A percentile compares a stretch with the other conserved stretches of the same genome.
Conservation (phyloP, 2,113 vertebrate species). For the Coracopsis vasa region DNA sequence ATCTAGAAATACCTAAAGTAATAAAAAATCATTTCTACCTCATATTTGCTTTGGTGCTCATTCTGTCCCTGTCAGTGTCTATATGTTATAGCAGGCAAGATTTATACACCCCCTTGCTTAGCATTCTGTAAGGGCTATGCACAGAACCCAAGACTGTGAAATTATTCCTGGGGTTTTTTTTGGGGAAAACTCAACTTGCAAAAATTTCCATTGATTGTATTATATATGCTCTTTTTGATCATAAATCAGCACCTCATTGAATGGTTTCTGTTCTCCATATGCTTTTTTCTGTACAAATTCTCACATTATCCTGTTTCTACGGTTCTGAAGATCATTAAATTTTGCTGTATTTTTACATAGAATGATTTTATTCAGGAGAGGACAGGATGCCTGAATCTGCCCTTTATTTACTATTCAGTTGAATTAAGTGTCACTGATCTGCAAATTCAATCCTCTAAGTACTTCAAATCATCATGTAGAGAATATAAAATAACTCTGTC, state of each 20-base stretch:
- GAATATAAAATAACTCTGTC: background rate
- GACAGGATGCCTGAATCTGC: background rate
- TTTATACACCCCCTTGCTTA: constrained; percentile 60
- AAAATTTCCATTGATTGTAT: background rate
- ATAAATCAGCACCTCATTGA: background rate
- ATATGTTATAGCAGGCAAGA: constrained; percentile 50
- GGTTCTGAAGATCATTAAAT: background rate
- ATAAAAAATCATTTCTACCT: constrained; percentile 80
- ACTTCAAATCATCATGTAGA: background rate
- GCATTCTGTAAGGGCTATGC: constrained; percentile 25
- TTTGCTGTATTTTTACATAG: background rate
- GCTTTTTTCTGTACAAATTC: background rate
- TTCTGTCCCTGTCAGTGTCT: constrained; percentile 76
- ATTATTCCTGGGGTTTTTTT: constrained; percentile 32
- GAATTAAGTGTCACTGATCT: background rate
- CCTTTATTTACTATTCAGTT: background rate
- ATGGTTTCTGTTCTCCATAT: background rate
- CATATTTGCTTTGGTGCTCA: constrained; percentile 76
- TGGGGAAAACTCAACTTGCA: background rate
- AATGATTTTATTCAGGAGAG: background rate
- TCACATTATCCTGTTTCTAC: background rate
- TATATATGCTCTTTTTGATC: background rate
- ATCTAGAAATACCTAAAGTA: constrained; percentile 79
- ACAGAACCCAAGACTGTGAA: background rate
- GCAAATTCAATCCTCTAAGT: background rate